Evolutionary conservation across 2,888 invertebrate genomes (phyloP).

Genomic region (Dione juno): DNA sequence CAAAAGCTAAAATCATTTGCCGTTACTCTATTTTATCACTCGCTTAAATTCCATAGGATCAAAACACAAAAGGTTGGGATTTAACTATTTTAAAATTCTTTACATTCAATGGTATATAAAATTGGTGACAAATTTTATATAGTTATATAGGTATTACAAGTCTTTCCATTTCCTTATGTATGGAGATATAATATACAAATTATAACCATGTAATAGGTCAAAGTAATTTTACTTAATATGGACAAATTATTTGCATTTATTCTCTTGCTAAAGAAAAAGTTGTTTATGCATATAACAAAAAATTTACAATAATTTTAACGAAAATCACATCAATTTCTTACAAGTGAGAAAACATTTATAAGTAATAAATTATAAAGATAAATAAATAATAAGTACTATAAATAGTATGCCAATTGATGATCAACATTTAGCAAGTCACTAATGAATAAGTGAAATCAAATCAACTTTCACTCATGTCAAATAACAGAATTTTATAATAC

Average conservation of each 20-base stretch:
- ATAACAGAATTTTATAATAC: conserved; percentile 20
- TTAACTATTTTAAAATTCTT: not conserved
- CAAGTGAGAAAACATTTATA: no score
- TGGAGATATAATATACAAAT: no score
- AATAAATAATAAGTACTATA: not conserved
- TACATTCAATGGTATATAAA: not conserved
- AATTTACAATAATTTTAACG: no score
- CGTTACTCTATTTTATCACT: not conserved
- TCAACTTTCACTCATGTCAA: conserved; percentile 34
- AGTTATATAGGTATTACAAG: no score
- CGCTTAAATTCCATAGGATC: not conserved
- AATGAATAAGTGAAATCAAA: conserved; percentile 35
- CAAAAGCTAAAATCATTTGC: not conserved
- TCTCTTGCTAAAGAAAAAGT: no score
- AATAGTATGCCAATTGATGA: not conserved
- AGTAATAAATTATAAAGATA: no score
- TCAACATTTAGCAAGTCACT: conserved; percentile 6
- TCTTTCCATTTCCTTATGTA: not conserved
- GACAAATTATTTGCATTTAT: no score
- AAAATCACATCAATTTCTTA: no score
- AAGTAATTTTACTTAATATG: no score
- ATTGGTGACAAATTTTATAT: not conserved
- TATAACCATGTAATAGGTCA: no score
- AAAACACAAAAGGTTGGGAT: not conserved
- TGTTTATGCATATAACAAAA: no score